Evolutionary conservation across 2,797 vertebrate genomes (phyloP).

Genomic region (Pseudocheirus occidentalis): DNA sequence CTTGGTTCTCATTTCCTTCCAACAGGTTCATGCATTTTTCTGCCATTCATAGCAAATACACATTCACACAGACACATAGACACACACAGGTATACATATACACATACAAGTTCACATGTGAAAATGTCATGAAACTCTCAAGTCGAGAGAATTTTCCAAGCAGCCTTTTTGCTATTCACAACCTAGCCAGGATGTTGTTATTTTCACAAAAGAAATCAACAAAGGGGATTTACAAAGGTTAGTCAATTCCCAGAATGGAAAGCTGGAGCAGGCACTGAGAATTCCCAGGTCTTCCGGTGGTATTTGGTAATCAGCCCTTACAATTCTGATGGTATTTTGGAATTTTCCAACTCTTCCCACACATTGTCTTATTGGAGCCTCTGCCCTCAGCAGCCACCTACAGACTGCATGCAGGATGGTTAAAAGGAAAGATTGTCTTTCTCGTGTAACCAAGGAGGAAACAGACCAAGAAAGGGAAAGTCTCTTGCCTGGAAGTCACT

Average conservation of each 20-base stretch:
- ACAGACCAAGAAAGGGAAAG: conserved; percentile 1
- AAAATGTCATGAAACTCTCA: conserved; percentile 45
- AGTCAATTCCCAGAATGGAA: conserved; percentile 11
- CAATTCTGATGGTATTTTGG: conserved; percentile 13
- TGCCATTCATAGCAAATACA: neutral
- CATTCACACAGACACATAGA: neutral
- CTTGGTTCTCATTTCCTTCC: neutral
- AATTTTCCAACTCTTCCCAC: conserved; percentile 13
- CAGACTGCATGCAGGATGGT: neutral
- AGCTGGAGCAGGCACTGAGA: neutral
- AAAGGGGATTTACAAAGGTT: conserved; percentile 48
- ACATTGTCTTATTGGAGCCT: conserved; percentile 17
- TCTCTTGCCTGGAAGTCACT: neutral
- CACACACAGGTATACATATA: neutral
- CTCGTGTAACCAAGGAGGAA: conserved; percentile 19
- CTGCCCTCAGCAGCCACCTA: neutral
- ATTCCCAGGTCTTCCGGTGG: conserved; percentile 33
- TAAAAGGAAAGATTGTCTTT: conserved; percentile 39
- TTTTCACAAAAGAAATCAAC: conserved; percentile 48
- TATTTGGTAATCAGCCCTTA: neutral
- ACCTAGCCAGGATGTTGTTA: conserved; percentile 36
- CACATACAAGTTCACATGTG: neutral
- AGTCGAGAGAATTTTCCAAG: conserved; percentile 34
- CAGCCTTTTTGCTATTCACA: conserved; percentile 48
- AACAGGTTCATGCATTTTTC: neutral